Base-by-base conservation (phyloP, 2,113 vertebrate species). In the Prolemur simus region DNA sequence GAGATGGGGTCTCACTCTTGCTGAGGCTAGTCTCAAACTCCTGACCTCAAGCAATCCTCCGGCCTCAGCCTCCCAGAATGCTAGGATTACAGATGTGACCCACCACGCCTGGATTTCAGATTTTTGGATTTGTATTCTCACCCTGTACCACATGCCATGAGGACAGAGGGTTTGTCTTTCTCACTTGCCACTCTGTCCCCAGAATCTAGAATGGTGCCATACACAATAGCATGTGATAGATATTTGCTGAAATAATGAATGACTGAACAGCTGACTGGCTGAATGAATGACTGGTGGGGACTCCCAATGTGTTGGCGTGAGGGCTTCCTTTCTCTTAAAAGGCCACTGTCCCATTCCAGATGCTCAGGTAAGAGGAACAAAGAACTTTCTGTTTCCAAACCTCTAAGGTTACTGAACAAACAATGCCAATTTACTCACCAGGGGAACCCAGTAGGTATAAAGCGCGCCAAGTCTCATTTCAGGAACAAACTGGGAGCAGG, bases 371-470 rank as follows among this genome's bases (percentile, higher is more conserved):
- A 96, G 71, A 37, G 68, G 58, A 92, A 76, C 60, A 84, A 63
- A 89, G 93, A 71, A 66, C 77, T 32, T 39, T 27, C 34, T 20
- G 83, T 74, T 27, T n/a, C 90, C 85, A 95, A 74, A 76, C 58
- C 74, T 34, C 54, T 15, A 76, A 66, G 25, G 68, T 74, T 39
- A 12, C 90, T 15, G 32, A 95, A 94, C 45, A 92, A 80, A 94
- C 68, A 71, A 94, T 6, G 6, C 56, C 10, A 1, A 66, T 11
- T 8, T 87, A 99, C 99, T 97, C 99, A 99, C 99, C 99, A 99
- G 98, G 83, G 99, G 99, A 88, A 99, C 99, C 99, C 99, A 99
- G 99, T 99, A 99, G 0, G 99, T 99, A 96, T 99, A 99, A 32
- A 99, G 99, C 0, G 99, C 99, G 0, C 99, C 99, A 0, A 99